phyloP scores from a whole-genome alignment of 2,113 vertebrate genomes.

The Protobothrops flavoviridis region DNA sequence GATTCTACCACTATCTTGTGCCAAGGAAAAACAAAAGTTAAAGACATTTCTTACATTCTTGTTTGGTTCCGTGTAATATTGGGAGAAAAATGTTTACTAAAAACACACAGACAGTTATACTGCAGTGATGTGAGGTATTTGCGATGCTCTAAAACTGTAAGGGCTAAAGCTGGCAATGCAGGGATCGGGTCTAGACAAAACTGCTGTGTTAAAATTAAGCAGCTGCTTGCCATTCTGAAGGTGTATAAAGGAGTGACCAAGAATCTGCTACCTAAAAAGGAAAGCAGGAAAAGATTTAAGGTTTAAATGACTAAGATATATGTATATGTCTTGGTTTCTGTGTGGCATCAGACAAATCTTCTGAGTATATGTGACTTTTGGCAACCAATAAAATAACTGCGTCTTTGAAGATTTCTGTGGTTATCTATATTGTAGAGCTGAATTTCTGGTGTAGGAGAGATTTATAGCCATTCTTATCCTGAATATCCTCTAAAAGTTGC shows the following conservation, averaged over 20 bases:
- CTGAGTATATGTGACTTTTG: background rate
- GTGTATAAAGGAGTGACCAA: background rate
- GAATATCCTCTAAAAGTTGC: background rate
- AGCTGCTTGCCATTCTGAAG: background rate
- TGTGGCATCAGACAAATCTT: background rate
- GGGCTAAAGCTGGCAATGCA: background rate
- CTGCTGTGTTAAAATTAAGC: background rate
- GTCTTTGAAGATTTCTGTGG: background rate
- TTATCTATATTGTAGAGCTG: background rate
- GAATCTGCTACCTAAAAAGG: background rate
- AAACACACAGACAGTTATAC: background rate
- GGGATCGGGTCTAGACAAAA: background rate
- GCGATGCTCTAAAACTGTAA: background rate
- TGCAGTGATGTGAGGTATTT: background rate
- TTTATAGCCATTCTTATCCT: background rate
- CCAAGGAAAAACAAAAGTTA: background rate
- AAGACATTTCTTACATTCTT: background rate
- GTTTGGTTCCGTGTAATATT: background rate
- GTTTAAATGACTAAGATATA: background rate
- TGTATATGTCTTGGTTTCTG: background rate
- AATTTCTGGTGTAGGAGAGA: background rate
- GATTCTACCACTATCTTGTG: background rate
- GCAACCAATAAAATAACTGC: background rate
- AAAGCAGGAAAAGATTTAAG: background rate
- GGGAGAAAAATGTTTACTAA: background rate